These are phyloP conservation scores for Apostichopus leukothele DNA, from an alignment of 53 echinoderm and acorn worm genomes.

Conservation along the genomic window DNA sequence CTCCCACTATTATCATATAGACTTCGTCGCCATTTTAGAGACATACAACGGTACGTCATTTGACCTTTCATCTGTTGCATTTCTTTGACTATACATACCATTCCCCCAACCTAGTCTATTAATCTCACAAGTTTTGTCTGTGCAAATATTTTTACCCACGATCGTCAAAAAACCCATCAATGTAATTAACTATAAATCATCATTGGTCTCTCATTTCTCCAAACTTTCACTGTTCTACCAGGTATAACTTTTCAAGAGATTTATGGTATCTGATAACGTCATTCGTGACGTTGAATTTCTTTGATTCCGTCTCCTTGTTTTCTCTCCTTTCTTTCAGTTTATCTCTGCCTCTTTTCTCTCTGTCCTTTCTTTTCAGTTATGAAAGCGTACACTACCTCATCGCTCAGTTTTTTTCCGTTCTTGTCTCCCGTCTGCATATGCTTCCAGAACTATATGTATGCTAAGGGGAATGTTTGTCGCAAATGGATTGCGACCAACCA, in stretches of 20 bases:
- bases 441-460: not conserved
- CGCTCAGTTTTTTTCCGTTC: not conserved
- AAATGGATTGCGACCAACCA: too few relatives aligned
- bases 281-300: not conserved
- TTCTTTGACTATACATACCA: not conserved
- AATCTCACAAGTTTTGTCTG: conserved; percentile 11
- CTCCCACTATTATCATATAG: too few relatives aligned
- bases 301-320: not conserved
- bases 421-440: not conserved
- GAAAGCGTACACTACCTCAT: not conserved
- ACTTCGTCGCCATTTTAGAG: not conserved
- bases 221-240: not conserved
- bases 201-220: not conserved
- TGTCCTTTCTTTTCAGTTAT: not conserved
- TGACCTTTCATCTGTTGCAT: conserved; percentile 11
- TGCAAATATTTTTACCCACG: conserved; percentile 18
- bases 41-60: not conserved
- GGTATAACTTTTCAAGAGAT: conserved; percentile 1
- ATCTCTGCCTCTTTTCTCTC: not conserved
- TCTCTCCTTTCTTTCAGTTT: not conserved
- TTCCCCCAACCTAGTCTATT: not conserved
- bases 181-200: conserved; percentile 18
- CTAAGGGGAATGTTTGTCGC: too few relatives aligned
- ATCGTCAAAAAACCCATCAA: conserved; percentile 14
- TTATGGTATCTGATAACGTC: conserved; percentile 3